Percentiles rank a stretch among this genome's conserved stretches.
Evolutionary conservation across 2,888 invertebrate genomes (phyloP).

Genomic region (Microctonus hyperodae): DNA sequence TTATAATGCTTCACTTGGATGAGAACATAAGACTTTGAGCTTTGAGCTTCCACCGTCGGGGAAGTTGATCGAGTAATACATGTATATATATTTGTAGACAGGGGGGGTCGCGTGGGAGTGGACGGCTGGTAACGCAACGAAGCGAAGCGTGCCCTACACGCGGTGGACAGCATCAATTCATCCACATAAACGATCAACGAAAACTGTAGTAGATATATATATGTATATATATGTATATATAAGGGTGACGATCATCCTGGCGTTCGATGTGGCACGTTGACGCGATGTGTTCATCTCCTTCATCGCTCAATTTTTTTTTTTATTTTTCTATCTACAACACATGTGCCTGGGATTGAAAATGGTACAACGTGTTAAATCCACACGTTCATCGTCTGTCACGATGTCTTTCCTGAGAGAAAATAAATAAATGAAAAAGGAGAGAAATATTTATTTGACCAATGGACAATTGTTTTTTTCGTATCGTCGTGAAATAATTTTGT

Average conservation of each 20-base stretch:
- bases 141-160: constrained; percentile 61
- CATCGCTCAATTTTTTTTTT: neutral
- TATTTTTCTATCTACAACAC: neutral
- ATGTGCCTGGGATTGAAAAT: too few relatives aligned
- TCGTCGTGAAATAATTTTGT: too few relatives aligned
- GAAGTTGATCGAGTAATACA: constrained; percentile 24
- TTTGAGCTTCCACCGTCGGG: constrained; percentile 13
- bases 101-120: constrained; percentile 62
- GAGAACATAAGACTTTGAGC: constrained; percentile 23
- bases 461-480: too few relatives aligned
- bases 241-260: constrained; percentile 33
- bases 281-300: constrained; percentile 31
- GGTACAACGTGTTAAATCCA: too few relatives aligned
- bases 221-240: constrained; percentile 11
- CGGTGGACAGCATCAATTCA: constrained; percentile 61
- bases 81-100: constrained; percentile 37
- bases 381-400: too few relatives aligned
- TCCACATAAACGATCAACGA: constrained; percentile 60
- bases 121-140: constrained; percentile 64
- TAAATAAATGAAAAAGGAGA: too few relatives aligned
- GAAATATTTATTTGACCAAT: too few relatives aligned
- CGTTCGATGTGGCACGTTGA: constrained; percentile 29
- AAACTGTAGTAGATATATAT: constrained; percentile 27
- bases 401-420: too few relatives aligned
- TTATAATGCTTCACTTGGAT: neutral